phyloP scores from a whole-genome alignment of 1,140 invertebrate species.

The Apis florea region DNA sequence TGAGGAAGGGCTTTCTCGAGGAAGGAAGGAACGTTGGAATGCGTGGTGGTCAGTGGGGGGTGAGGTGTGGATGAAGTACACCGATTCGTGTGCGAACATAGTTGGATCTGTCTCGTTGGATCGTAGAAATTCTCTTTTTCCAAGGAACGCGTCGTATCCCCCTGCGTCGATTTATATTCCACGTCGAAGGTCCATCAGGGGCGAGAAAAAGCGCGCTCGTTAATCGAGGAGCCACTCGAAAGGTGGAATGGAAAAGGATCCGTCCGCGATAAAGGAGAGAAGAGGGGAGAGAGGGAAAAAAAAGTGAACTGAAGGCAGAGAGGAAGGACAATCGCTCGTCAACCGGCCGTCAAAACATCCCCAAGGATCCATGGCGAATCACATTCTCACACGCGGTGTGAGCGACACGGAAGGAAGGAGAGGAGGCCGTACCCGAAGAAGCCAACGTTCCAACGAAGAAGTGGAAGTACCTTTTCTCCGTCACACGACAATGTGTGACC shows the following conservation, averaged over 20 bases:
- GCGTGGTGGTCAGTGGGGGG: too few species aligned
- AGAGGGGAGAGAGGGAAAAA: neutral
- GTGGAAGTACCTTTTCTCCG: neutral
- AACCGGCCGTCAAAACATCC: slow-evolving; percentile 80
- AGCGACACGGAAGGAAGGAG: neutral
- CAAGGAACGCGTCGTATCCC: too few species aligned
- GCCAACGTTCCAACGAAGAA: slow-evolving; percentile 55
- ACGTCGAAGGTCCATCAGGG: slow-evolving; percentile 4
- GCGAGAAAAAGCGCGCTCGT: slow-evolving; percentile 38
- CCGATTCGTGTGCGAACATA: too few species aligned
- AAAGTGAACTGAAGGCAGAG: slow-evolving; percentile 48
- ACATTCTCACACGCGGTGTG: slow-evolving; percentile 68
- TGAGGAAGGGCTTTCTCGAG: neutral
- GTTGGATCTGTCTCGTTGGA: too few species aligned
- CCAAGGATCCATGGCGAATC: slow-evolving; percentile 78
- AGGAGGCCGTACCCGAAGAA: slow-evolving; percentile 42
- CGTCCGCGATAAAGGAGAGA: neutral
- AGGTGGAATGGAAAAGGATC: slow-evolving; percentile 18
- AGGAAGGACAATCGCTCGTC: slow-evolving; percentile 78
- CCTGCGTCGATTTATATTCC: slow-evolving; percentile 15
- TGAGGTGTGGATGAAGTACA: neutral
- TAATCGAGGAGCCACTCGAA: slow-evolving; percentile 44
- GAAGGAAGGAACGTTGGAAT: too few species aligned
- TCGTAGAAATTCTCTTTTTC: too few species aligned
- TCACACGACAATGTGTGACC: slow-evolving; percentile 76